Conservation (phyloP, 2,797 vertebrate species). For the Mormyrops boulengeri region DNA sequence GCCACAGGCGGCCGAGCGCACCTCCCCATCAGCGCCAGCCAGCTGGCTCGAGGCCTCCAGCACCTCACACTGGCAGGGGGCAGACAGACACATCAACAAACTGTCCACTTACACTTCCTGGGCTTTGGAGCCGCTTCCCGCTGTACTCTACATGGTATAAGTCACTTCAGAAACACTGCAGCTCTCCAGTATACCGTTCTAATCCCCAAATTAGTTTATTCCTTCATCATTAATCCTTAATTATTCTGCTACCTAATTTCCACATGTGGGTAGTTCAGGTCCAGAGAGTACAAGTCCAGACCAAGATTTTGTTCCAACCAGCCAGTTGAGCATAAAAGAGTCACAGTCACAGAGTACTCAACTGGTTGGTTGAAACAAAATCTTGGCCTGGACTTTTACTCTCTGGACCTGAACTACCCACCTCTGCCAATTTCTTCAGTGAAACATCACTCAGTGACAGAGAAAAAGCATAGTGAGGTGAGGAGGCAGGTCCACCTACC, state of each 20-base stretch:
- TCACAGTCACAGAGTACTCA: background rate
- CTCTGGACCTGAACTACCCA: background rate
- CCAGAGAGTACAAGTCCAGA: background rate
- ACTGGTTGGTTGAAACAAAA: background rate
- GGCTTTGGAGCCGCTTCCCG: background rate
- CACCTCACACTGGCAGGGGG: constrained; percentile 70
- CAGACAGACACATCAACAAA: background rate
- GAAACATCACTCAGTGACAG: background rate
- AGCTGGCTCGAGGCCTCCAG: constrained; percentile 76
- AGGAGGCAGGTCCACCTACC: constrained; percentile 56
- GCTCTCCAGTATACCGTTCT: background rate
- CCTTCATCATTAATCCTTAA: background rate
- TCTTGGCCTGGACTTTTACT: background rate
- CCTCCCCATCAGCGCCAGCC: constrained; percentile 79
- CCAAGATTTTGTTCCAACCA: background rate
- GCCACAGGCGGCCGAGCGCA: constrained; percentile 85
- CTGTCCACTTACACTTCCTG: background rate
- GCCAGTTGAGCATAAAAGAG: background rate
- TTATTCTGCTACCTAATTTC: background rate
- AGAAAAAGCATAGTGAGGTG: background rate
- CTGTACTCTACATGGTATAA: background rate
- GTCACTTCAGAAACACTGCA: background rate
- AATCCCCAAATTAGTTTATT: background rate
- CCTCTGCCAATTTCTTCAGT: background rate
- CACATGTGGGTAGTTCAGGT: background rate